Evolutionary conservation across 1,140 invertebrate genomes (phyloP), one percentile per base, ranked within the genome.

Genomic region (Mycetomoellerius zeteki): DNA sequence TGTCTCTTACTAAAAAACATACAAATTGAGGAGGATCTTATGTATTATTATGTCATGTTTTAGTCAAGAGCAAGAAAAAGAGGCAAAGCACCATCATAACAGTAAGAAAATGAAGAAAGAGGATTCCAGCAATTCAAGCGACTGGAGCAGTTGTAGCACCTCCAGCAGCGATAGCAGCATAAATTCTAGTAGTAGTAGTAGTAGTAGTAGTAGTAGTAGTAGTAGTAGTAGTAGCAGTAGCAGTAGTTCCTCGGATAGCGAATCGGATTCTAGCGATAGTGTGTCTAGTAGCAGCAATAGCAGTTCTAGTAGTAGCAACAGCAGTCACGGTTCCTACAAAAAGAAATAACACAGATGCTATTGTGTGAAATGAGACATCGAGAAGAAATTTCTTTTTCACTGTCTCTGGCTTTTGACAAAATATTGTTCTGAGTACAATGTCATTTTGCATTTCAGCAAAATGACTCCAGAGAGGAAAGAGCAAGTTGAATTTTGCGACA

Each of bases 231-330:
- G 82, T 58, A 90, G 88, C 24, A 88, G 80, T 30, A 93, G 91
- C 67, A 90, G 81, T 64, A 91, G 90, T 58, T 89, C 92, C 7
- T 93, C 92, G 0, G 92, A 92, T 37, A 92, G 91, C 64, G 91
- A 92, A 73, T 93, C 92, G 8, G 92, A 93, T 60, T 92, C 92
- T 52, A 92, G 78, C 62, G 91, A 92, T 10, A 92, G 91, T 80
- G 67, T 78, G 50, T 92, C 91, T 19, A 94, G 93, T 21, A 92
- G 88, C 54, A 92, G 82, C 30, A 92, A 85, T 52, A 88, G 71
- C 52, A 91, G 81, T 43, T 92, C 86, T 58, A 92, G 87, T 24
- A 89, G 62, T 67, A 91, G 86, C 24, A 90, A 85, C 24, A 90
- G 54, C 62, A 92, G 65, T 67, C 85, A 76, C 0, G 12, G 7